phyloP scores from a whole-genome alignment of 2,113 vertebrate genomes.

The Chlamydotis undulata region DNA sequence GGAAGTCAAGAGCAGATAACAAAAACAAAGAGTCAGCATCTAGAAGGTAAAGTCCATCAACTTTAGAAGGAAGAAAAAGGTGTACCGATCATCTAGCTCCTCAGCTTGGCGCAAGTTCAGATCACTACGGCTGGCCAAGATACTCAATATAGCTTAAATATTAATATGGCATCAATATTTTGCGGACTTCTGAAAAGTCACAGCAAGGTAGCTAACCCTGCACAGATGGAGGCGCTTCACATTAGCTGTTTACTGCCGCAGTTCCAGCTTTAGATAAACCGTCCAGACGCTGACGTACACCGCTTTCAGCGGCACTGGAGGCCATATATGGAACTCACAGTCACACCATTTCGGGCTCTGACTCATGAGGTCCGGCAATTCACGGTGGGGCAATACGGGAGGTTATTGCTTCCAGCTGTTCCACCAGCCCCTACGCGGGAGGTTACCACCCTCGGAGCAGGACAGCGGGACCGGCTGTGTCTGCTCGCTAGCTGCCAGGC shows the following conservation, averaged over 20 bases:
- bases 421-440: not conserved
- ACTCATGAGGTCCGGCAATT: not conserved
- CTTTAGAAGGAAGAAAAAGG: not conserved
- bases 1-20: not conserved
- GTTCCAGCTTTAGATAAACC: not conserved
- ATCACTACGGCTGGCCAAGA: not conserved
- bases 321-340: not conserved
- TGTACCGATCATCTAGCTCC: not conserved
- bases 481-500: not conserved
- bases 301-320: not conserved
- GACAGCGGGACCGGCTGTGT: not conserved
- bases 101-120: not conserved
- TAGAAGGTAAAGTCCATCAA: slow-evolving; percentile 24
- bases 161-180: not conserved
- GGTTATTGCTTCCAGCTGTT: slow-evolving; percentile 30
- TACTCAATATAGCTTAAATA: not conserved
- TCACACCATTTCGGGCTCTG: not conserved
- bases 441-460: not conserved
- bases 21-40: not conserved
- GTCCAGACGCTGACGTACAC: not conserved
- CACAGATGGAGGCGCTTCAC: not conserved
- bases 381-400: not conserved
- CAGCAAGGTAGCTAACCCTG: not conserved
- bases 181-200: not conserved
- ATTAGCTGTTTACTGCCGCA: not conserved